A percentile compares a stretch with the other conserved stretches of the same genome.
Conservation (phyloP, 2,888 invertebrate genomes). For the Calameuta filiformis region DNA sequence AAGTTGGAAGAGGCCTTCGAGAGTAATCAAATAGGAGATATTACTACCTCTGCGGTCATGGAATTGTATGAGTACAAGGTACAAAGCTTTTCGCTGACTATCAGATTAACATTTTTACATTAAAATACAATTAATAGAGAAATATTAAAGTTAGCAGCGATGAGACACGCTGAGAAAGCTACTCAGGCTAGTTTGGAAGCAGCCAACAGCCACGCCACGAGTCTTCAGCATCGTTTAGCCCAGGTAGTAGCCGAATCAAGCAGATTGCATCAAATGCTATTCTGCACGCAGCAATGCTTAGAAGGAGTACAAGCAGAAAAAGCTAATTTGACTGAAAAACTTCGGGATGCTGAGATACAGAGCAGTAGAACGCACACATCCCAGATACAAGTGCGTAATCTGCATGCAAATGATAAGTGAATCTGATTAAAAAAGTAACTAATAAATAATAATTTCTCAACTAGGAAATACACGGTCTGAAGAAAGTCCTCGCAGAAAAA, state of each 20-base stretch:
- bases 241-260: conserved; percentile 67
- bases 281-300: conserved; percentile 67
- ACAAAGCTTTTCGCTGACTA: background rate
- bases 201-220: conserved; percentile 67
- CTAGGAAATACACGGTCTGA: conserved; percentile 52
- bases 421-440: background rate
- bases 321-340: conserved; percentile 42
- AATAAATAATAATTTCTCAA: background rate
- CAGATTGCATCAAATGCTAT: conserved; percentile 67
- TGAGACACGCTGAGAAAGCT: conserved; percentile 68
- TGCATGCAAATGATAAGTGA: background rate
- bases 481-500: conserved; percentile 53
- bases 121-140: background rate
- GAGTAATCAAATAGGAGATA: conserved; percentile 69
- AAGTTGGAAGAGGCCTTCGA: conserved; percentile 66
- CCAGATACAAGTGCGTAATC: conserved; percentile 43
- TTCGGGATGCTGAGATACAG: conserved; percentile 47
- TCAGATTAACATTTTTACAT: conserved; percentile 5
- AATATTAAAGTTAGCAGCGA: conserved; percentile 64
- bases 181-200: conserved; percentile 69
- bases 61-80: conserved; percentile 78
- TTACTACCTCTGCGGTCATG: conserved; percentile 77
- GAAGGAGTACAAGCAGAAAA: conserved; percentile 65
- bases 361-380: conserved; percentile 40
- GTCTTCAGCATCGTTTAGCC: conserved; percentile 68